A percentile compares a stretch with the other conserved stretches of the same genome.
Evolutionary conservation across 2,797 vertebrate genomes (phyloP).

Genomic region (Eutrigla gurnardus): DNA sequence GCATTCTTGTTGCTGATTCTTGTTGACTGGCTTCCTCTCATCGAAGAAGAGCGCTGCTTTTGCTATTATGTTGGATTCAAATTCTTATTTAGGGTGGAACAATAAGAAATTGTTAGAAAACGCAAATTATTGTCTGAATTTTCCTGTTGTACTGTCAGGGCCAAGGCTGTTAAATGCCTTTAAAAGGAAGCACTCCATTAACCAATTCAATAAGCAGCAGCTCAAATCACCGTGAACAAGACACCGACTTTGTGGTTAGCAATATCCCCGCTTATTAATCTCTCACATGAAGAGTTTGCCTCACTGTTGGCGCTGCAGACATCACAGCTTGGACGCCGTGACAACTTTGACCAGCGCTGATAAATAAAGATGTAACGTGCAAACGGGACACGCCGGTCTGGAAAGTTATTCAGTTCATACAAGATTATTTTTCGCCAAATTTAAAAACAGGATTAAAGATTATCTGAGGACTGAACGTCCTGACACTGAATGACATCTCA

Average conservation of each 20-base stretch:
- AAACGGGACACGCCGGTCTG: background rate
- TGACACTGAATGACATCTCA: no score
- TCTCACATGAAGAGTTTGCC: conserved; percentile 5
- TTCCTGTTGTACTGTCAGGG: background rate
- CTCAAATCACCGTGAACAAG: conserved; percentile 12
- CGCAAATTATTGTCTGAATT: background rate
- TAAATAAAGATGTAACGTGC: conserved; percentile 6
- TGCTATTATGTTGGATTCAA: background rate
- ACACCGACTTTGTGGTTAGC: background rate
- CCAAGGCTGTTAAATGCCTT: background rate
- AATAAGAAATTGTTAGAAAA: background rate
- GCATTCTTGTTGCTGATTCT: conserved; percentile 4
- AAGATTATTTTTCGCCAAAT: background rate
- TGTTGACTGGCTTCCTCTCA: background rate
- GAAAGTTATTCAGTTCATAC: background rate
- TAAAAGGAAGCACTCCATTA: conserved; percentile 3
- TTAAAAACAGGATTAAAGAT: no score
- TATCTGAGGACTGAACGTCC: no score
- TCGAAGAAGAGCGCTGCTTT: background rate
- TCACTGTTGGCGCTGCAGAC: conserved; percentile 12
- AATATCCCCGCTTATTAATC: conserved; percentile 15
- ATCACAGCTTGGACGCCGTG: conserved; percentile 9
- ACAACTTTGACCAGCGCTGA: conserved; percentile 6
- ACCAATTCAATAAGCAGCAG: conserved; percentile 14
- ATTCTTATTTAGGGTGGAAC: background rate